Evolutionary conservation across 2,888 invertebrate genomes (phyloP), one percentile per base, ranked within the genome.

Genomic region (Cacoxenus indagator): DNA sequence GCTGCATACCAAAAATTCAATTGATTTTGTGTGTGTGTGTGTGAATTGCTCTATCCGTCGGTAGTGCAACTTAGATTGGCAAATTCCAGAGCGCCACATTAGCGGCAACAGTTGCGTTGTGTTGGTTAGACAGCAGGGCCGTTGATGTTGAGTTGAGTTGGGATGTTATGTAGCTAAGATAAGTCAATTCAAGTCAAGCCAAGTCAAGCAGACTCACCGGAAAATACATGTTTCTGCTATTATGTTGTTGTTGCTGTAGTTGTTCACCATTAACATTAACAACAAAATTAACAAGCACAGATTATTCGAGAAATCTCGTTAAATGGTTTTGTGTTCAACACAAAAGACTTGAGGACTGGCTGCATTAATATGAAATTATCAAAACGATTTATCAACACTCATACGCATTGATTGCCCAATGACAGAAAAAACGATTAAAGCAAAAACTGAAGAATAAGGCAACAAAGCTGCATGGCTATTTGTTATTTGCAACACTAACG

Each of bases 381-480:
- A 51, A 62, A 62, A 22, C 61, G n/a, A 62, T 62, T 45, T 59
- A 59, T 59, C 59, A 59, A 8, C 14, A 59, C 17, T 29, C 17
- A 62, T 11, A 62, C 61, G 61, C 61, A 62, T n/a, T 11, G 24
- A 62, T 62, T 62, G 61, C 61, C 14, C 51, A 51, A 51, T 22
- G 6, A 19, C 22, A 51, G 4, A 17, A 19, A 37, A n/a, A 37
- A 37, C 5, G 9, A 9, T 8, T 31, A 14, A 2, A 2, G 37
- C 37, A 4, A n/a, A 48, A 48, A 48, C 6, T 2, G 48, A 46
- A 11, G n/a, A 11, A 46, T 14, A 14, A 0, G 67, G 67, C 68
- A 69, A 70, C 68, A 82, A 74, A 72, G 71, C 76, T 78, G 82
- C 69, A 73, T 59, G 31, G n/a, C 31, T 43, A 43, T 62, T 6